Base-by-base conservation (phyloP, 1,140 invertebrate genomes). In the Sminthurinus signatus region DNA sequence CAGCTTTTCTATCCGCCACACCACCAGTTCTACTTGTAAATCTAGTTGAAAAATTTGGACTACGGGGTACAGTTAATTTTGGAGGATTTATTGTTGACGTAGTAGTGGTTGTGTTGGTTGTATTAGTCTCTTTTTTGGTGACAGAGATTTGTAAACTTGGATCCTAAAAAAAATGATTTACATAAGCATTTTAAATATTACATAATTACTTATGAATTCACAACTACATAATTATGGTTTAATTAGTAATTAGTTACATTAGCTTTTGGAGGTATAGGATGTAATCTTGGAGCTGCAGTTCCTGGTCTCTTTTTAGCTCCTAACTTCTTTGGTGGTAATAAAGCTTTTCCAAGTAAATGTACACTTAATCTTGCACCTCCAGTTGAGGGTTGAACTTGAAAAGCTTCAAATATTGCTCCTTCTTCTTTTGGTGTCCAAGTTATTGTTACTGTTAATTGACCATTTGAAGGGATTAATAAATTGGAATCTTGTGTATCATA, bases 291-390 rank as follows among this genome's bases (percentile, higher is more conserved):
- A 14, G 14, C 5, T 4, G 4, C 23, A 19, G 23, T 31, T 3
- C 25, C 51, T 3, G 23, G 23, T 23, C 28, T 17, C 27, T 46
- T 43, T 27, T 46, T 28, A 23, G 17, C 14, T 28, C 27, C 43
- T 2, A 27, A 39, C 14, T 23, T 28, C 28, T 44, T 60, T 27
- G 61, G 61, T 17, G 50, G 50, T 19, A 51, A 19, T 31, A 43
- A 12, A 62, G 14, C 60, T 44, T 48, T 62, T 21, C 61, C 61
- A 8, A 62, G 29, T 3, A 62, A 36, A 28, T 62, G 61, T 12
- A 62, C 31, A 10, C 50, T 56, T 2, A 62, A 31, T 29, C 32
- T 50, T 23, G 46, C 17, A 2, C 61, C 61, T 23, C 14, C 46
- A 17, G n/a, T 43, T 4, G 61, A 42, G 3, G 31, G 19, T 31